A percentile compares a stretch with the other conserved stretches of the same genome.
These are phyloP conservation scores for Oscheius sp. DNA, from an alignment of 1,140 invertebrate genomes.

Conservation along the genomic window DNA sequence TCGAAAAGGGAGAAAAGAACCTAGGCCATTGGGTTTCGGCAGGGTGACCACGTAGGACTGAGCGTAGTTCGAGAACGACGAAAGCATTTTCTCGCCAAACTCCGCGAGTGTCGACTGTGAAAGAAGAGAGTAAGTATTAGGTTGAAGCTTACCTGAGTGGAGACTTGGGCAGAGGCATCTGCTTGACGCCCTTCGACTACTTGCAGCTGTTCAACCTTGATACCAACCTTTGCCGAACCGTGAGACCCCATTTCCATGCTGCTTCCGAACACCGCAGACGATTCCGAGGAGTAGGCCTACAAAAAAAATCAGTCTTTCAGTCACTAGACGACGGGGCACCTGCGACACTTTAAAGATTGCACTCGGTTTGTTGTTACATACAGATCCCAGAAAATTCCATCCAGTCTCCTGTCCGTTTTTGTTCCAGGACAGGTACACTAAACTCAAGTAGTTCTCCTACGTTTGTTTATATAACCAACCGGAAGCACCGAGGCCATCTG, in stretches of 20 bases:
- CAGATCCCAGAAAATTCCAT: slow-evolving; percentile 4
- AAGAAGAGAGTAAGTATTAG: background rate
- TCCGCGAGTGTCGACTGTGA: background rate
- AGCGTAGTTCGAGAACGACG: background rate
- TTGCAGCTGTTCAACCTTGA: background rate
- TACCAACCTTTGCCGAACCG: slow-evolving; percentile 1
- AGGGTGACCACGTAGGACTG: background rate
- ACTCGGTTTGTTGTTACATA: slow-evolving; percentile 7
- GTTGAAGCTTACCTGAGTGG: background rate
- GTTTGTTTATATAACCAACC: background rate
- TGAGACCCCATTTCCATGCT: slow-evolving; percentile 8
- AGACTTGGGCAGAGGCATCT: background rate
- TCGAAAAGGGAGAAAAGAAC: background rate
- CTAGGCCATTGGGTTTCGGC: background rate
- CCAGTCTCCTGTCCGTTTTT: background rate
- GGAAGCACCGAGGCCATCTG: background rate
- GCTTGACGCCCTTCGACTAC: background rate
- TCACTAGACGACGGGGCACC: background rate
- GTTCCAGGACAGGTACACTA: slow-evolving; percentile 2
- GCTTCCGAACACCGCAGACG: background rate
- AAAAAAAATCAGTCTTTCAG: background rate
- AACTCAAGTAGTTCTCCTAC: background rate
- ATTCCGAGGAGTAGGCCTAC: background rate
- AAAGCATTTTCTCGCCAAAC: background rate
- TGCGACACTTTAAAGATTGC: slow-evolving; percentile 12